Base-by-base conservation (phyloP, 1,140 invertebrate genomes). In the Drosophila rhopaloa region DNA sequence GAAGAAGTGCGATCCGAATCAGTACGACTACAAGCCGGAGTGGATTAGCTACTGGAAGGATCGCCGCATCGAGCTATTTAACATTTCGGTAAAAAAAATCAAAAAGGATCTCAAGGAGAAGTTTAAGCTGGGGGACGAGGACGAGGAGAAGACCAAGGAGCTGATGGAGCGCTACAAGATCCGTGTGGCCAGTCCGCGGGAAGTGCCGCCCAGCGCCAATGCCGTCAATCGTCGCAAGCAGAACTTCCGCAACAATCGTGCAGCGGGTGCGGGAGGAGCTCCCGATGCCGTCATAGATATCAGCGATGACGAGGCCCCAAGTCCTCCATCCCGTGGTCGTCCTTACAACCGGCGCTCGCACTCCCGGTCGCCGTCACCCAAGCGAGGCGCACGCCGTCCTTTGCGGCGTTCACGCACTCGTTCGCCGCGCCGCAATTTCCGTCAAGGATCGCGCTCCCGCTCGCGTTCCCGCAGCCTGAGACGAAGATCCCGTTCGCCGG, bases 11-110 rank as follows among this genome's bases (percentile, higher is more conserved):
- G 96, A 97, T 92, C 95, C 96, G 0, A 94, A 94, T 40, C 95
- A 95, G 46, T 95, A 97, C 86, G 96, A 97, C 81, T 97, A 96
- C 81, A 97, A 97, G 80, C 96, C 96, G 0, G 96, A 97, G 78
- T 97, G 97, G 97, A 97, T 97, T 44, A 93, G 94, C 38, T 97
- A 95, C 81, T 97, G 97, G 97, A 96, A 96, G 81, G 94, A 95
- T 59, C 93, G 96, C 13, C 96, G 97, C 95, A 94, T 95, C 24
- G 95, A 97, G 63, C 91, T 97, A 4, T 95, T 96, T 79, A 94
- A 94, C 11, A 94, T 95, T 19, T 54, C 80, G 1, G 73, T 89
- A 1, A 80, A 83, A 32, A 90, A 90, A 48, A 90, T 92, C 46
- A 91, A 92, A 16, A 88, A 94, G 63, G 94, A 94, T 38, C 93